Percentiles rank a stretch among this genome's conserved stretches.
Evolutionary conservation across 2,113 vertebrate genomes (phyloP).

Genomic region (Neolamprologus brichardi): DNA sequence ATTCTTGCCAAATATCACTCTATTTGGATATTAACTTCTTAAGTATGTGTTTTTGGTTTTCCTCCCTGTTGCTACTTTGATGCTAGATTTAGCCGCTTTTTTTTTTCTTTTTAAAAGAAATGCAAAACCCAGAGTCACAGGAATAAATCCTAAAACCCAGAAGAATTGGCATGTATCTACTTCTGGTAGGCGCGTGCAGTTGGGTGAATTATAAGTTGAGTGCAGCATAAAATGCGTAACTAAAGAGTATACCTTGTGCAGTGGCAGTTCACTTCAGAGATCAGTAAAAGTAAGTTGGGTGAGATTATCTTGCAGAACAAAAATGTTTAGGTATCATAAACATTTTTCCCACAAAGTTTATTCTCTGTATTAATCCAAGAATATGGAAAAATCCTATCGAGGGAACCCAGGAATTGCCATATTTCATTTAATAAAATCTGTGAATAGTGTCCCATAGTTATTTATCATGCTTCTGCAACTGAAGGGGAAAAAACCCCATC

Average conservation of each 20-base stretch:
- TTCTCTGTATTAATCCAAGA: not conserved
- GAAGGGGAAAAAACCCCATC: fast-evolving
- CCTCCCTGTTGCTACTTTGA: not conserved
- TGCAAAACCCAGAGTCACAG: not conserved
- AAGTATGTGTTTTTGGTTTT: not conserved
- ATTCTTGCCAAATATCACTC: not conserved
- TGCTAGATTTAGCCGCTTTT: fast-evolving
- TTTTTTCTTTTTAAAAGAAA: not conserved
- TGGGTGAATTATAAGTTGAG: not conserved
- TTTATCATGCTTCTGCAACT: not conserved
- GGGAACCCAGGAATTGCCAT: not conserved
- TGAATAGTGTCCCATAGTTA: not conserved
- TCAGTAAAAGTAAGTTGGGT: not conserved
- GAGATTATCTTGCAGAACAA: not conserved
- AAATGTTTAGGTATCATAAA: not conserved
- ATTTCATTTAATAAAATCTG: not conserved
- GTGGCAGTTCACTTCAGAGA: not conserved
- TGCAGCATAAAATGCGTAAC: not conserved
- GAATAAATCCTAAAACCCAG: not conserved
- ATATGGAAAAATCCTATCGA: not conserved
- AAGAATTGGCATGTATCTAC: not conserved
- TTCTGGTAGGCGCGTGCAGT: not conserved
- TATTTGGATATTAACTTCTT: not conserved
- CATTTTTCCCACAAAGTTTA: not conserved
- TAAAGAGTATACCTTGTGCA: not conserved